Evolutionary conservation across 1,140 invertebrate species (phyloP), one percentile per base, ranked within the genome.

Genomic region (Drosophila jambulina): DNA sequence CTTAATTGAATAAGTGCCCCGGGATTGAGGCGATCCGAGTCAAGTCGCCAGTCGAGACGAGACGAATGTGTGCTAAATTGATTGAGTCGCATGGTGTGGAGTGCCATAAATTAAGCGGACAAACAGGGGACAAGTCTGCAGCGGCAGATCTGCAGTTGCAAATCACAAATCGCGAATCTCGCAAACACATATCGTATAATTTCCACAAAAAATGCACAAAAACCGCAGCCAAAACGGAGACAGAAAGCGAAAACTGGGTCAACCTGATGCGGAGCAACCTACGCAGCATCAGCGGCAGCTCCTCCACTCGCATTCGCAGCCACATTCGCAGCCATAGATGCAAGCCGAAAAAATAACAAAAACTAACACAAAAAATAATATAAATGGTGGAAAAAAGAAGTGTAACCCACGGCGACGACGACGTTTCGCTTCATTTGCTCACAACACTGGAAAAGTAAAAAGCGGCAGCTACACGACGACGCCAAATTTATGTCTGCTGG

Each of bases 191-290:
- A 71, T 85, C 83, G 53, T 79, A 88, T 88, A 88, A 86, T 86
- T 88, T 86, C 46, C 83, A 83, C 83, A 86, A 76, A 82, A 68
- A 70, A 54, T 70, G 34, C 63, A 68, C 67, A 56, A 70, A 70
- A 54, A 70, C 38, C 40, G 27, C 23, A 13, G 54, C 71, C 67
- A 72, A 62, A 75, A 80, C 59, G 78, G 67, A 81, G 78, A 81
- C 79, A 78, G 60, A 87, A 87, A 87, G 83, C 85, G 84, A 87
- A 87, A 87, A 87, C 84, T 87, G 84, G 84, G 84, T 87, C 84
- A 84, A 90, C 85, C 84, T 87, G 85, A 84, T 90, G 84, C 84
- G 70, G 51, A 77, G 80, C 83, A 79, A 80, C 83, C 83, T 86
- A 86, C 83, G 83, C 83, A 56, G 51, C 32, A 80, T 62, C 46